Conservation (phyloP, 2,888 invertebrate species). For the Argyra leucocephala region DNA sequence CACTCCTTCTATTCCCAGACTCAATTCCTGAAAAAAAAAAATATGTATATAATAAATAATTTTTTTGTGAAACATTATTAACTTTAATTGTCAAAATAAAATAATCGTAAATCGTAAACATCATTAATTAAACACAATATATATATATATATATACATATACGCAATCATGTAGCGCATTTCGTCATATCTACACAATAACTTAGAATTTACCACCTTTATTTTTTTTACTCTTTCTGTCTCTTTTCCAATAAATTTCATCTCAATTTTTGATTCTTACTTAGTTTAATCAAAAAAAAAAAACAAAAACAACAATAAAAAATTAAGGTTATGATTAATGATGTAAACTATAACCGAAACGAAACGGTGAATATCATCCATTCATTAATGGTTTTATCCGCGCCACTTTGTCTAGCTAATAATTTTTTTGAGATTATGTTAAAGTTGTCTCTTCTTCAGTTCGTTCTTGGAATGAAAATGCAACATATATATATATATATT, state of each 20-base stretch:
- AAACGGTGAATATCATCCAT: neutral
- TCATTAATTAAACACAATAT: neutral
- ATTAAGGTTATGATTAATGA: neutral
- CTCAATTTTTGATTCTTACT: too few species aligned
- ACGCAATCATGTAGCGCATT: too few species aligned
- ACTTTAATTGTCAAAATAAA: neutral
- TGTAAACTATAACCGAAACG: neutral
- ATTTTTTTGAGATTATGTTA: neutral
- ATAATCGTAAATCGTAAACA: neutral
- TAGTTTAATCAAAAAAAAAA: too few species aligned
- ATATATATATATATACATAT: too few species aligned
- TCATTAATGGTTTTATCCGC: conserved; percentile 6
- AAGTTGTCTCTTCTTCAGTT: too few species aligned
- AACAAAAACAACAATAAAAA: too few species aligned
- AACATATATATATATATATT: neutral
- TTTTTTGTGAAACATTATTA: neutral
- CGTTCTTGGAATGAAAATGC: neutral
- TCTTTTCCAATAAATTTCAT: too few species aligned
- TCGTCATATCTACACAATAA: too few species aligned
- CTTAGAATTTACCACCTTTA: too few species aligned
- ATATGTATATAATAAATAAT: neutral
- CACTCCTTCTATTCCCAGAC: neutral
- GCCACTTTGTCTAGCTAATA: neutral
- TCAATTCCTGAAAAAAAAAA: too few species aligned
- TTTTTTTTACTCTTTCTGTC: too few species aligned